These are phyloP conservation scores for Tetramorium bicarinatum DNA, from an alignment of 2,888 invertebrate genomes.

Conservation along the genomic window DNA sequence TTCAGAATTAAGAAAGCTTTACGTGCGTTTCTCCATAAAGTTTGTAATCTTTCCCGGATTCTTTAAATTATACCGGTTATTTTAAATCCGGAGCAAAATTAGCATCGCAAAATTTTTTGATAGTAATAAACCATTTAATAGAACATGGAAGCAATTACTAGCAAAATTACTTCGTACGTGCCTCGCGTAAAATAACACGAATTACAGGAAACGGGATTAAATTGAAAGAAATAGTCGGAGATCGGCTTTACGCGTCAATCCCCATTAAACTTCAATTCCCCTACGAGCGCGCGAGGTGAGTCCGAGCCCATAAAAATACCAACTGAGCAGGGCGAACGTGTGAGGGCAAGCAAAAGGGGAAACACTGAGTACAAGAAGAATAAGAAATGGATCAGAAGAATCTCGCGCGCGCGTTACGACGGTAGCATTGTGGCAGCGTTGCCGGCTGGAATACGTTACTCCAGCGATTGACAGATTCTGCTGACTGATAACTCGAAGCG, in stretches of 20 bases:
- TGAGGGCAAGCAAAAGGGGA: slow-evolving; percentile 23
- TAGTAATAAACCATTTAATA: background rate
- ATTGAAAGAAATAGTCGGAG: slow-evolving; percentile 46
- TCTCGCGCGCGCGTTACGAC: slow-evolving; percentile 7
- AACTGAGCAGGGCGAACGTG: background rate
- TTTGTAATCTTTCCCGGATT: background rate
- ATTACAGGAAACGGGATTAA: slow-evolving; percentile 40
- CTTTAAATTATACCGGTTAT: slow-evolving; percentile 1
- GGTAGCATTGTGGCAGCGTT: slow-evolving; percentile 19
- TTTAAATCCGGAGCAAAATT: slow-evolving; percentile 6
- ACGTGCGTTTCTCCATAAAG: background rate
- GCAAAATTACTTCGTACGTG: slow-evolving; percentile 13
- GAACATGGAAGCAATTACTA: background rate
- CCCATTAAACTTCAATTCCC: slow-evolving; percentile 51
- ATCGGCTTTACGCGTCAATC: slow-evolving; percentile 40
- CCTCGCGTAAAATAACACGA: slow-evolving; percentile 26
- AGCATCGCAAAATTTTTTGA: background rate
- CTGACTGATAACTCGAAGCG: slow-evolving; percentile 75
- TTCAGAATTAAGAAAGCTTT: slow-evolving; percentile 5
- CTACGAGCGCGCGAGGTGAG: slow-evolving; percentile 5
- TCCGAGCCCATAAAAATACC: slow-evolving; percentile 45
- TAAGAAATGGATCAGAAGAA: slow-evolving; percentile 57
- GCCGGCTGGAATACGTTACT: slow-evolving; percentile 70
- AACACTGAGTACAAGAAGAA: slow-evolving; percentile 44
- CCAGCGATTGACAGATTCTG: slow-evolving; percentile 74